These are phyloP conservation scores for Pseudois nayaur DNA, from an alignment of 2,113 vertebrate genomes.

Conservation along the genomic window DNA sequence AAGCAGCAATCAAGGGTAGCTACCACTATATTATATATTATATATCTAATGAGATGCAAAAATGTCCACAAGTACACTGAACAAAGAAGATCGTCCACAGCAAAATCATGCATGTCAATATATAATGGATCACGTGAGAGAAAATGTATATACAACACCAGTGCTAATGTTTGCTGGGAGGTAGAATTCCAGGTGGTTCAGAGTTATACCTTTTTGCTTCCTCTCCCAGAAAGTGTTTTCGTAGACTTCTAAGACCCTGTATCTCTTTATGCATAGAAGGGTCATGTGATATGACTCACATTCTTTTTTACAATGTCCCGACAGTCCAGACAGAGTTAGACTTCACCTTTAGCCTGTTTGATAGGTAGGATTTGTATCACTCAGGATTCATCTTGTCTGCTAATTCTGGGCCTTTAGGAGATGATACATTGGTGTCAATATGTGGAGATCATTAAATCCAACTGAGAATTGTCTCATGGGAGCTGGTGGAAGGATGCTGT, in stretches of 20 bases:
- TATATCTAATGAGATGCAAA: not conserved
- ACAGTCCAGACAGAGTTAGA: not conserved
- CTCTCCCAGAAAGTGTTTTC: not conserved
- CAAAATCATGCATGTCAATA: no score
- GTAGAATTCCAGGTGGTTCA: not conserved
- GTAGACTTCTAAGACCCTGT: not conserved
- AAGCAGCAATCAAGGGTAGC: not conserved
- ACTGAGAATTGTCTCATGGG: not conserved
- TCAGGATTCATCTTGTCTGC: not conserved
- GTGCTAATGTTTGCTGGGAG: not conserved
- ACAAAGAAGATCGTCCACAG: not conserved
- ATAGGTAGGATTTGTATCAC: not conserved
- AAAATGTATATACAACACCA: not conserved
- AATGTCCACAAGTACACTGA: not conserved
- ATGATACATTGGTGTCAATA: not conserved
- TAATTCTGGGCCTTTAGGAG: not conserved
- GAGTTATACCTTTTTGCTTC: not conserved
- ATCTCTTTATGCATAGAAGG: not conserved
- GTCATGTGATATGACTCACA: not conserved
- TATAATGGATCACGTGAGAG: rapidly evolving
- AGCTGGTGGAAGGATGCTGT: not conserved
- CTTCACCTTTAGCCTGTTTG: not conserved
- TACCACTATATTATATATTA: not conserved
- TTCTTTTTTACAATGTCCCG: not conserved
- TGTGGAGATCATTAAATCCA: not conserved